Evolutionary conservation across 2,888 invertebrate species (phyloP).

Genomic region (Trisateles emortualis): DNA sequence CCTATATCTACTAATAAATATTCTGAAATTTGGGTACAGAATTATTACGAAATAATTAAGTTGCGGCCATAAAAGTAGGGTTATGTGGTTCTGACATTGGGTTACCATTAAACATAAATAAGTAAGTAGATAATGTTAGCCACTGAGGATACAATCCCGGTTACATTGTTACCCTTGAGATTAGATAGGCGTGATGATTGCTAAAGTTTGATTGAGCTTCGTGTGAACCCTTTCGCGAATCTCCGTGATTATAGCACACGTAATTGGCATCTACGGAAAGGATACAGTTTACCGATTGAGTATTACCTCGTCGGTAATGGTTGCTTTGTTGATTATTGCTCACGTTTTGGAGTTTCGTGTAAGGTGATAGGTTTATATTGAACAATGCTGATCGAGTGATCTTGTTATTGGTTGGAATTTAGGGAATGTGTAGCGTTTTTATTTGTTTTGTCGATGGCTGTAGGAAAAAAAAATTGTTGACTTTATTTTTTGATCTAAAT

Average conservation of each 20-base stretch:
- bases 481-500: too few relatives aligned
- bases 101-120: slow-evolving; percentile 76
- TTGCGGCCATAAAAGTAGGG: slow-evolving; percentile 36
- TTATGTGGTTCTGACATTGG: slow-evolving; percentile 38
- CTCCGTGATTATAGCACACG: slow-evolving; percentile 74
- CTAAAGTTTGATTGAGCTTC: slow-evolving; percentile 83
- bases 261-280: slow-evolving; percentile 62
- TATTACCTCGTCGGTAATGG: slow-evolving; percentile 52
- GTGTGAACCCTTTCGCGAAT: slow-evolving; percentile 76
- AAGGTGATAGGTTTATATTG: slow-evolving; percentile 27
- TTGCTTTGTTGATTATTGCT: slow-evolving; percentile 45
- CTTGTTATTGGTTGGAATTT: not conserved
- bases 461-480: not conserved
- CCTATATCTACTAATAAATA: too few relatives aligned
- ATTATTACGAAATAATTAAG: slow-evolving; percentile 40
- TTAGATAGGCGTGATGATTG: slow-evolving; percentile 83
- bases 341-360: slow-evolving; percentile 24
- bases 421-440: not conserved
- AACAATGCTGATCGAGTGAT: slow-evolving; percentile 2
- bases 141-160: slow-evolving; percentile 72
- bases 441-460: not conserved
- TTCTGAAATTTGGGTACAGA: slow-evolving; percentile 39
- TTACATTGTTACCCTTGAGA: slow-evolving; percentile 80
- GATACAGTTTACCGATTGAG: slow-evolving; percentile 54
- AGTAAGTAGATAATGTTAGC: slow-evolving; percentile 72